Conservation (phyloP, 2,797 vertebrate genomes). For the Graptemys geographica region DNA sequence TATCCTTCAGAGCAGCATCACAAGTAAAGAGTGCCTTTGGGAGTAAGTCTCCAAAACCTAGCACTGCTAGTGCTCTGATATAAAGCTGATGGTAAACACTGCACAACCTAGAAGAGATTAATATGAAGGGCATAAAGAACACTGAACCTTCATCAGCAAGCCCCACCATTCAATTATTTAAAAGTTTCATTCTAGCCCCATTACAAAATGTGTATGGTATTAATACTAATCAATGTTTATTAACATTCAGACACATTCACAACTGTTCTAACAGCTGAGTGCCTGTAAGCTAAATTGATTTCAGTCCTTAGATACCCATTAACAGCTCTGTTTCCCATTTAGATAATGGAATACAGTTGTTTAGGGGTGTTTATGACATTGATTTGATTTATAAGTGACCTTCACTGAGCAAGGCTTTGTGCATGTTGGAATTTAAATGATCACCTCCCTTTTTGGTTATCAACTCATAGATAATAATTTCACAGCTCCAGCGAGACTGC, state of each 20-base stretch:
- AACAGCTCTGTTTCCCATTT: constrained; percentile 73
- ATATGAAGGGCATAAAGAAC: constrained; percentile 43
- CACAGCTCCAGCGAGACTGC: constrained; percentile 34
- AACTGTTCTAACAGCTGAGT: constrained; percentile 78
- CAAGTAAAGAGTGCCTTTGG: rapidly evolving
- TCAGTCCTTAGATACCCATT: constrained; percentile 76
- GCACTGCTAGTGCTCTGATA: rapidly evolving
- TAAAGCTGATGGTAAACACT: constrained; percentile 5
- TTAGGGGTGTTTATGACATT: constrained; percentile 68
- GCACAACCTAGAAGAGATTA: not conserved
- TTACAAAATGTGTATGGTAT: constrained; percentile 69
- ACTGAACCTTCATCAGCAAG: constrained; percentile 40
- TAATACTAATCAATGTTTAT: constrained; percentile 80
- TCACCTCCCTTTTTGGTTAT: constrained; percentile 41
- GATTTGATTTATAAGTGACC: constrained; percentile 78
- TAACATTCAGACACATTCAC: constrained; percentile 77
- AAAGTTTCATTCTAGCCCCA: constrained; percentile 66
- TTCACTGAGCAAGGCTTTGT: constrained; percentile 58
- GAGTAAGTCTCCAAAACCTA: not conserved
- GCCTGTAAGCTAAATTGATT: constrained; percentile 78
- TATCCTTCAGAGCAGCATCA: not conserved
- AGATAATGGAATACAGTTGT: constrained; percentile 77
- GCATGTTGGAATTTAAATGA: constrained; percentile 53
- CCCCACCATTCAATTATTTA: constrained; percentile 30
- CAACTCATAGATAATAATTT: constrained; percentile 18